Conservation (phyloP, 2,797 vertebrate genomes). For the Mionectes olivaceus region DNA sequence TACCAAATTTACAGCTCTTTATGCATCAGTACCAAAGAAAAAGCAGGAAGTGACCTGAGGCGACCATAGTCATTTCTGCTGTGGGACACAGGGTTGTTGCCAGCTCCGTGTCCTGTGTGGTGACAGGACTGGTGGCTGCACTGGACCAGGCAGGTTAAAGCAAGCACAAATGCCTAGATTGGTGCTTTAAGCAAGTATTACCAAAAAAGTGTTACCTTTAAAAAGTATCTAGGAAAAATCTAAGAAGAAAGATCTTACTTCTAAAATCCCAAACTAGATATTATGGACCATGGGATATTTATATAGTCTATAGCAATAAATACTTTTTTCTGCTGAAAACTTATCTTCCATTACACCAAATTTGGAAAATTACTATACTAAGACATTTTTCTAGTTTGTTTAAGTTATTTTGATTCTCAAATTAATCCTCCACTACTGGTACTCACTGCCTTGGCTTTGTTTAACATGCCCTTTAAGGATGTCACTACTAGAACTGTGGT, state of each 20-base stretch:
- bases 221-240: background rate
- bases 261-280: background rate
- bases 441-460: background rate
- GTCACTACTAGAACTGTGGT: background rate
- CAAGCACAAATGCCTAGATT: background rate
- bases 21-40: background rate
- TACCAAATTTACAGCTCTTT: background rate
- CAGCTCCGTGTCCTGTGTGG: background rate
- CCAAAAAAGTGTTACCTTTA: background rate
- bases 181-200: background rate
- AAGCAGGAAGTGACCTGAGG: background rate
- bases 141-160: background rate
- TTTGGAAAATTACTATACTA: background rate
- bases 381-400: background rate
- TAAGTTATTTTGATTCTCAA: background rate
- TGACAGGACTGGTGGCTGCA: background rate
- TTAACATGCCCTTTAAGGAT: background rate
- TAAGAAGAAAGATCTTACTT: background rate
- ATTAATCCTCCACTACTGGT: background rate
- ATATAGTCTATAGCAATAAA: background rate
- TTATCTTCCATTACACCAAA: background rate
- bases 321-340: background rate
- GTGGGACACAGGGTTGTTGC: background rate
- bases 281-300: rapidly evolving
- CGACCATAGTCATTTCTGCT: rapidly evolving